Conservation (phyloP, 2,113 vertebrate genomes). For the Ceyx margarethae region DNA sequence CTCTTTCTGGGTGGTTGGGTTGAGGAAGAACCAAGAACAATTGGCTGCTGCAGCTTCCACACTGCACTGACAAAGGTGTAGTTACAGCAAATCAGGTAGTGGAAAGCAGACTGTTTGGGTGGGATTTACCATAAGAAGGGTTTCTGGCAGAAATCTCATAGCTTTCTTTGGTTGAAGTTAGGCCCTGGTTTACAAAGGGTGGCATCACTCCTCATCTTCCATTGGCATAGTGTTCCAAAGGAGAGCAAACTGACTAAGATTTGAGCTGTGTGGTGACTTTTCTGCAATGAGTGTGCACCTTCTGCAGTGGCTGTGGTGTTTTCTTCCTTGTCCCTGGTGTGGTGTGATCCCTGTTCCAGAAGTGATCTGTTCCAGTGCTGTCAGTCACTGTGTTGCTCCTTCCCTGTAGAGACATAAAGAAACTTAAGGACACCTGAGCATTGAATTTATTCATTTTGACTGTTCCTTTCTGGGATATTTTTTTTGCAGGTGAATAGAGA, state of each 20-base stretch:
- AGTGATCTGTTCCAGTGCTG: background rate
- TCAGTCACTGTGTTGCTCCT: background rate
- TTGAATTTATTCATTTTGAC: rapidly evolving
- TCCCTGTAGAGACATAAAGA: background rate
- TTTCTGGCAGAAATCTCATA: background rate
- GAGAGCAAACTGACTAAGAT: background rate
- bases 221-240: rapidly evolving
- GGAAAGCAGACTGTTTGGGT: background rate
- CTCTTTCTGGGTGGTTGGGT: background rate
- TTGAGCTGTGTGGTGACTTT: rapidly evolving
- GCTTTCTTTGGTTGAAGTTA: background rate
- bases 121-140: background rate
- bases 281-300: background rate
- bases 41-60: background rate
- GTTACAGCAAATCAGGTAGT: background rate
- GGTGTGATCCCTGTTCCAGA: background rate
- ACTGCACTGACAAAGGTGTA: background rate
- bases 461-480: background rate
- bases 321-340: background rate
- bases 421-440: background rate
- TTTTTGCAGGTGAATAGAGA: background rate
- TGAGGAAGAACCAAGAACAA: background rate
- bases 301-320: background rate
- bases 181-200: background rate
- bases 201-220: background rate